Evolutionary conservation across 2,888 invertebrate species (phyloP), one percentile per base, ranked within the genome.

Genomic region (Laspeyria flexula): DNA sequence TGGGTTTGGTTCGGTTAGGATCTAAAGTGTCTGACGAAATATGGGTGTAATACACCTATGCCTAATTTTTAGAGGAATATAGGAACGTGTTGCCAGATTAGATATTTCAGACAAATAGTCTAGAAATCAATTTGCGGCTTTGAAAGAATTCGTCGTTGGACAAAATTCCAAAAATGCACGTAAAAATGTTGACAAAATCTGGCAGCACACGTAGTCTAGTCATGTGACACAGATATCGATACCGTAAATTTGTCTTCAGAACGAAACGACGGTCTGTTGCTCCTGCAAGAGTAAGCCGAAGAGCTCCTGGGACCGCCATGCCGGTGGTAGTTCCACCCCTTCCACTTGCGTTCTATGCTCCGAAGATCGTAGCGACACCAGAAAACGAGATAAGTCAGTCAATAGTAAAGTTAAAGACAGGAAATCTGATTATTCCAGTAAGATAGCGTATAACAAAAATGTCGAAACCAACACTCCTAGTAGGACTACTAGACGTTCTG

Each of bases 311-410:
- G 77, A 77, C 46, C 68, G 64, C 43, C 61, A 61, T 48, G 68
- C 71, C n/a, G 77, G 77, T 35, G 83, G 77, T 44, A 82, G 78
- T 55, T 88, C 88, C 43, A 86, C 89, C 0, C 79, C 88, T 0
- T 89, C 90, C 34, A 90, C 88, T 53, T 90, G 89, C 71, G 79
- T 88, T 9, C 73, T 86, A 27, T 87, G 83, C 59, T 81, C 84
- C 13, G 88, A 87, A 63, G 86, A 77, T 52, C 73, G 67, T 13
- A 75, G 69, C 47, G 60, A 60, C 16, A 49, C 49, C 53, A 68
- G 68, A 12, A 37, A 48, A 1, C 38, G 57, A 77, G 83, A 75
- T 76, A 82, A 85, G 79, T 81, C 83, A 21, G 37, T 57, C 37
- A 55, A 49, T 43, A 73, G 63, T 67, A 77, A 73, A 72, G 44